Conservation (phyloP, 2,113 vertebrate species). For the Jacana jacana region DNA sequence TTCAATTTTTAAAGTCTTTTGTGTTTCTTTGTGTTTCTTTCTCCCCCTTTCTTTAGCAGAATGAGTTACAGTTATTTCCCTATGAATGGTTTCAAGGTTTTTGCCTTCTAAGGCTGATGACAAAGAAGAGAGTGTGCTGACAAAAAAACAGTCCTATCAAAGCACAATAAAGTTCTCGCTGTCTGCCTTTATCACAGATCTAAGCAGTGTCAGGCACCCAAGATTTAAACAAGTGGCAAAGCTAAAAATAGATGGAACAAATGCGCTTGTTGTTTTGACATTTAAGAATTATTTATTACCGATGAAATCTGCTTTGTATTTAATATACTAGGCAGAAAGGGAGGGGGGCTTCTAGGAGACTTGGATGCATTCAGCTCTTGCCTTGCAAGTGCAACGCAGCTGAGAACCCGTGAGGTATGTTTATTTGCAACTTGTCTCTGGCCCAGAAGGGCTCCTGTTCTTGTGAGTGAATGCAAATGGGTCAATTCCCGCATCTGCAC, state of each 20-base stretch:
- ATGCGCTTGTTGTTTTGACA: slow-evolving; percentile 19
- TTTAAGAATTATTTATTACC: slow-evolving; percentile 39
- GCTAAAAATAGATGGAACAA: slow-evolving; percentile 53
- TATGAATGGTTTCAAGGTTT: not conserved
- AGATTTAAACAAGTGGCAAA: slow-evolving; percentile 35
- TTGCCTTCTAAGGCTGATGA: slow-evolving; percentile 9
- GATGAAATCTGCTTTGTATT: slow-evolving; percentile 18
- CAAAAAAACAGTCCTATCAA: slow-evolving; percentile 38
- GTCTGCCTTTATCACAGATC: slow-evolving; percentile 40
- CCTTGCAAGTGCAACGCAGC: not conserved
- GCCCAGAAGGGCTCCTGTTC: not conserved
- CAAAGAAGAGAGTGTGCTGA: slow-evolving; percentile 27
- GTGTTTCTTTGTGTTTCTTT: not conserved
- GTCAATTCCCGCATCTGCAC: not conserved
- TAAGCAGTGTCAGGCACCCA: slow-evolving; percentile 19
- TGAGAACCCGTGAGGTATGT: not conserved
- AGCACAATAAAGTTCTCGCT: not conserved
- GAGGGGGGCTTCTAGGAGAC: not conserved
- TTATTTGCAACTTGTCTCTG: not conserved
- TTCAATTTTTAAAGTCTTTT: not conserved
- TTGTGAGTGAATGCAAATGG: not conserved
- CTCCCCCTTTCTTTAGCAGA: not conserved
- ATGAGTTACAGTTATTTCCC: not conserved
- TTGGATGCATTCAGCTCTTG: not conserved
- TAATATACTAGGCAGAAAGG: not conserved